These are phyloP conservation scores for Trididemnum clinides DNA, from an alignment of 23 tunicate genomes.

Conservation along the genomic window DNA sequence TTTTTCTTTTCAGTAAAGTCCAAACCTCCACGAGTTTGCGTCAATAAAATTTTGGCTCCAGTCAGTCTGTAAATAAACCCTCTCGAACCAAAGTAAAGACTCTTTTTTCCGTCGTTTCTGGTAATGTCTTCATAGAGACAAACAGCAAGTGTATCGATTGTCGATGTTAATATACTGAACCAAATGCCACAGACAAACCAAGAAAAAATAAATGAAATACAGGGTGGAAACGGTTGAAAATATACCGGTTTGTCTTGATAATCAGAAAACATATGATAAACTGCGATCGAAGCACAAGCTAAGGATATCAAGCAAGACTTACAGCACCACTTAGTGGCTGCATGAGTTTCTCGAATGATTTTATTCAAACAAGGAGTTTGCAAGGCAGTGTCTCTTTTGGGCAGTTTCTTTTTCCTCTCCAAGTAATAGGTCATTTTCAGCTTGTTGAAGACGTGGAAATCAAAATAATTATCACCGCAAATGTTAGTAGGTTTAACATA, in stretches of 20 bases:
- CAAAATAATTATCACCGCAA: constrained; percentile 24
- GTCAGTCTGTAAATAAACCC: constrained; percentile 38
- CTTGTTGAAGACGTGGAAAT: not conserved
- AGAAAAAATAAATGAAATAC: not conserved
- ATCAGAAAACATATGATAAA: not conserved
- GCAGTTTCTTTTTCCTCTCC: not conserved
- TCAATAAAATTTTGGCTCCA: constrained; percentile 31
- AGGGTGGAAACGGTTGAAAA: constrained; percentile 13
- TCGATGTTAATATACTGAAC: constrained; percentile 18
- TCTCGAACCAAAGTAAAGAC: constrained; percentile 37
- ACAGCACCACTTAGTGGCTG: constrained; percentile 33
- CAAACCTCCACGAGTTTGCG: constrained; percentile 43
- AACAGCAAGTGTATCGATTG: constrained; percentile 43
- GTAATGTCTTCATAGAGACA: constrained; percentile 59
- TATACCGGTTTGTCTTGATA: not conserved
- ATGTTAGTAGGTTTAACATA: constrained; percentile 28
- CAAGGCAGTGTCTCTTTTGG: not conserved
- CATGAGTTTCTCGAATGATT: not conserved
- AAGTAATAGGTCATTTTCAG: not conserved
- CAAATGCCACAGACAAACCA: constrained; percentile 39
- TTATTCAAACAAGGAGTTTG: not conserved
- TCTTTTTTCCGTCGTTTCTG: constrained; percentile 49
- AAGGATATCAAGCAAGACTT: not conserved
- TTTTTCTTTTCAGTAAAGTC: constrained; percentile 1
- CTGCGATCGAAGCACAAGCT: constrained; percentile 4